Base-by-base conservation (phyloP, 2,888 invertebrate species). In the Microctonus brassicae region DNA sequence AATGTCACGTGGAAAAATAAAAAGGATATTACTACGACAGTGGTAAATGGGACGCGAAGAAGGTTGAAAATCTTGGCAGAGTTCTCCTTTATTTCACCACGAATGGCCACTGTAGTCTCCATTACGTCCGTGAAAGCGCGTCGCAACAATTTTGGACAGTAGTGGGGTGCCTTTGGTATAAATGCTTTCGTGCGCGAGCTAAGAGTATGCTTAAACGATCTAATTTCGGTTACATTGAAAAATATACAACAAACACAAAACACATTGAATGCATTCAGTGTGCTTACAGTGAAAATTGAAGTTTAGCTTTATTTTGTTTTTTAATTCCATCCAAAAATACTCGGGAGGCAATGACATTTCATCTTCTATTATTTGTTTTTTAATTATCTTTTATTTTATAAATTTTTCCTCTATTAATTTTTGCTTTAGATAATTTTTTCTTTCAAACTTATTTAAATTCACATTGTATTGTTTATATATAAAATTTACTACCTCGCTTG, bases 31-130 rank as follows among this genome's bases (percentile, higher is more conserved):
- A 26, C n/a, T 24, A 24, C 36, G 55, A 42, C 62, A 57, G 57
- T 62, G 55, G 69, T 77, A 79, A 78, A 78, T 77, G 78, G 76
- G 74, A 77, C 77, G 77, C 73, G 74, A 76, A 76, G 76, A 73
- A 76, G 3, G 76, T 76, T 77, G 73, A 63, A 66, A 73, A 73
- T 76, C 76, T 74, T 73, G 77, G 75, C 69, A 73, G 67, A 60
- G 72, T 70, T 64, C 69, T 72, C 57, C 33, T 26, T 47, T 47
- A 47, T 47, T 47, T 47, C 47, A 47, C 9, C 47, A 47, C 58
- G 65, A 75, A 76, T 63, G 72, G 70, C 63, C 68, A 60, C 70
- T 65, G 67, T 74, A 73, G 73, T 77, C 75, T 73, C 75, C 64
- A 75, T 76, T 75, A 75, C 76, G 70, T 69, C 69, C 66, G 63